Conservation (phyloP, 2,113 vertebrate genomes). For the Petaurus breviceps region DNA sequence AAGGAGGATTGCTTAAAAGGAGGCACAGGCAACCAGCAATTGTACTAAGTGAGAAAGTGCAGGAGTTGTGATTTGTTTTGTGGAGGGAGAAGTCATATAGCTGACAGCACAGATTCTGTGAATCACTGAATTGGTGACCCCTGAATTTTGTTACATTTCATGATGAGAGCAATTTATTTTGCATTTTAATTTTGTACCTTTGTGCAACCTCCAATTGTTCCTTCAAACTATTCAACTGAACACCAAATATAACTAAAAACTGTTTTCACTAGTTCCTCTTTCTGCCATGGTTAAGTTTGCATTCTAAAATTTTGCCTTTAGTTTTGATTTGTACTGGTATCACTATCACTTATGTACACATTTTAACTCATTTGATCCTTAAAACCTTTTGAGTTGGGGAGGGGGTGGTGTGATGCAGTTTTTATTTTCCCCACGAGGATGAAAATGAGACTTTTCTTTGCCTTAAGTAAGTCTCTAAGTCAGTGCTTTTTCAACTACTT, state of each 20-base stretch:
- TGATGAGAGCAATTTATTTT: not conserved
- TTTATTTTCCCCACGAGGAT: not conserved
- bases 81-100: not conserved
- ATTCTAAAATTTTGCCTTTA: slow-evolving; percentile 9
- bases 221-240: not conserved
- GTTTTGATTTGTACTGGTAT: slow-evolving; percentile 5
- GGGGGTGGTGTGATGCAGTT: not conserved
- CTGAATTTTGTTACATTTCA: not conserved
- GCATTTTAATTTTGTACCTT: not conserved
- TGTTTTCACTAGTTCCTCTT: not conserved
- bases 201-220: not conserved
- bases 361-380: not conserved
- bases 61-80: not conserved
- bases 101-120: not conserved
- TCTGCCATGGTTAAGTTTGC: not conserved
- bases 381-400: not conserved
- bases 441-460: not conserved
- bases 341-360: not conserved
- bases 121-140: not conserved
- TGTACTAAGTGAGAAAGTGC: not conserved
- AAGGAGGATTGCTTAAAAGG: not conserved
- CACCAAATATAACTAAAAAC: not conserved
- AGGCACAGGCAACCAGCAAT: not conserved
- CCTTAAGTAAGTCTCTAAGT: not conserved
- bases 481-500: not conserved